Percentiles rank a stretch among this genome's conserved stretches.
Conservation (phyloP, 2,888 invertebrate species). For the Drosophila nr. medialis region DNA sequence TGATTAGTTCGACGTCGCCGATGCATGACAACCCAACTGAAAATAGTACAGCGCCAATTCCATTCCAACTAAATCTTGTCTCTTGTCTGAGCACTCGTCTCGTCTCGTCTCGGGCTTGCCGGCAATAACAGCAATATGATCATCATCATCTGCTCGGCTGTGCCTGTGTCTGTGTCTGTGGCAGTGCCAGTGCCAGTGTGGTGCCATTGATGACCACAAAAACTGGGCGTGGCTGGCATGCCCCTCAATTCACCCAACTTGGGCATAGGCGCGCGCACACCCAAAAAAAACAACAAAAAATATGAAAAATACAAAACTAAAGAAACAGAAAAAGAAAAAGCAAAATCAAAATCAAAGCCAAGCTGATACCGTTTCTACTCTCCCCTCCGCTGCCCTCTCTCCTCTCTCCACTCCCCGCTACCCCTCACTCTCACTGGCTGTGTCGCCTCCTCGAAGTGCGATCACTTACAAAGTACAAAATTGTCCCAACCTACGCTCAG, state of each 20-base stretch:
- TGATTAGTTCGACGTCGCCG: constrained; percentile 73
- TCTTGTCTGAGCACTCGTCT: constrained; percentile 12
- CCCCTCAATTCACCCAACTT: constrained; percentile 75
- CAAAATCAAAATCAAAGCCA: constrained; percentile 42
- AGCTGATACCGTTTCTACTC: constrained; percentile 23
- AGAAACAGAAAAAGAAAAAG: constrained; percentile 13
- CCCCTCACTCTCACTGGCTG: neutral
- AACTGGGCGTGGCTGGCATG: constrained; percentile 76
- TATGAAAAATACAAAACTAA: constrained; percentile 1
- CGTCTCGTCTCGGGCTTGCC: constrained; percentile 46
- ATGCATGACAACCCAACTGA: constrained; percentile 69
- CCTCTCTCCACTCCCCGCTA: accelerated
- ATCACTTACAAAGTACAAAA: constrained; percentile 77
- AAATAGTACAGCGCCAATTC: constrained; percentile 52
- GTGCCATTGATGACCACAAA: constrained; percentile 79
- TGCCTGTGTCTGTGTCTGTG: constrained; percentile 8
- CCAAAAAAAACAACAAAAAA: constrained; percentile 49
- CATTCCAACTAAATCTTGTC: constrained; percentile 50
- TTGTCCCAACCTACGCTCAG: constrained; percentile 74
- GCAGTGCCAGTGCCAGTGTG: constrained; percentile 29
- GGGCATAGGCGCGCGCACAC: constrained; percentile 74
- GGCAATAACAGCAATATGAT: constrained; percentile 56
- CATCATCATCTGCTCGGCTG: constrained; percentile 49
- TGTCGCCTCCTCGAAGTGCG: constrained; percentile 58
- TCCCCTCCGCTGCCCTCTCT: neutral